A percentile compares a stretch with the other conserved stretches of the same genome.
Conservation (phyloP, 2,888 invertebrate species). For the Selenia dentaria region DNA sequence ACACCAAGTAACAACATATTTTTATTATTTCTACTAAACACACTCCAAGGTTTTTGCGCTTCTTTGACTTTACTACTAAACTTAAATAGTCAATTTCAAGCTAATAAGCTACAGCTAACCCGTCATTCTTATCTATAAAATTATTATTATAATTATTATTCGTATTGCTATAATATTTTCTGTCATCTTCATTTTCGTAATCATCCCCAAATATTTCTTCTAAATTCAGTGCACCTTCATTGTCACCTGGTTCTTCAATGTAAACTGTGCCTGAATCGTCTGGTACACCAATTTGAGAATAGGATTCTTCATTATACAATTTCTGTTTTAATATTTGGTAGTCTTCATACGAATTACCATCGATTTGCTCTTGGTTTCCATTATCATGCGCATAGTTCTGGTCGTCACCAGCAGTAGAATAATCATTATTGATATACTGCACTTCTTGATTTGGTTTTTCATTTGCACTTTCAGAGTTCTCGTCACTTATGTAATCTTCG, state of each 20-base stretch:
- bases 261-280: slow-evolving; percentile 38
- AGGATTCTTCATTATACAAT: slow-evolving; percentile 47
- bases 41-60: too few species aligned
- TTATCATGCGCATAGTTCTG: slow-evolving; percentile 22
- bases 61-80: too few species aligned
- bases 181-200: slow-evolving; percentile 51
- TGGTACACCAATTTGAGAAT: slow-evolving; percentile 42
- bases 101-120: slow-evolving; percentile 59
- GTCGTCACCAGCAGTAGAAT: slow-evolving; percentile 7
- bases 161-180: slow-evolving; percentile 45
- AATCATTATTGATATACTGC: slow-evolving; percentile 8
- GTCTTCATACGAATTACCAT: slow-evolving; percentile 46
- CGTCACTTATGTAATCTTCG: slow-evolving; percentile 16
- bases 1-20: too few species aligned
- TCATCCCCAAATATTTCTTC: slow-evolving; percentile 49
- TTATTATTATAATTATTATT: slow-evolving; percentile 66
- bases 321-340: slow-evolving; percentile 50
- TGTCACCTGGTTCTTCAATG: slow-evolving; percentile 38
- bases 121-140: slow-evolving; percentile 55
- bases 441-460: slow-evolving; percentile 1
- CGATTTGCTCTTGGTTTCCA: slow-evolving; percentile 31
- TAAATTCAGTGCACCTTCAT: slow-evolving; percentile 44
- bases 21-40: too few species aligned
- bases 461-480: background rate
- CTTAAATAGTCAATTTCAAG: too few species aligned